phyloP scores from a whole-genome alignment of 2,888 invertebrate genomes.

The Eurytoma adleriae region DNA sequence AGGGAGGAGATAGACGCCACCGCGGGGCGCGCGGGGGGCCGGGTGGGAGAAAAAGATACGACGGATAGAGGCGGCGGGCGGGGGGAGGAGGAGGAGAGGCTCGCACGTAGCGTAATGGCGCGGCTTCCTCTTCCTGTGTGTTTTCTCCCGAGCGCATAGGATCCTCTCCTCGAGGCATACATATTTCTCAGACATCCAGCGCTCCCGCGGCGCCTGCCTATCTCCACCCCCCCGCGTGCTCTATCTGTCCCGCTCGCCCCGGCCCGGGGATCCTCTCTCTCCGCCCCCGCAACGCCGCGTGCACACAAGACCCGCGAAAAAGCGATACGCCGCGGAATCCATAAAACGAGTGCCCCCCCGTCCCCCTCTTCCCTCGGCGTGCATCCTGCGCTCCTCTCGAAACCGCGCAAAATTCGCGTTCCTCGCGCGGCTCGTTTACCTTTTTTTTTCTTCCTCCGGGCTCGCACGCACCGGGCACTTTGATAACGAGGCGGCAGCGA shows the following conservation, averaged over 20 bases:
- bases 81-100: conserved; percentile 31
- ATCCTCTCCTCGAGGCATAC: conserved; percentile 65
- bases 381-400: conserved; percentile 1
- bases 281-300: background rate
- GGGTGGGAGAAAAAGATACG: conserved; percentile 20
- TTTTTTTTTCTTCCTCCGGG: conserved; percentile 38
- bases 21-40: background rate
- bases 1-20: background rate
- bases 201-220: conserved; percentile 36
- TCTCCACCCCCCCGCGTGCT: conserved; percentile 8
- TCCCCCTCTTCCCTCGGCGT: conserved; percentile 5
- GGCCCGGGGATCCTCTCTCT: background rate
- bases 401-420: conserved; percentile 41
- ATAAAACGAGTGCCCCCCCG: conserved; percentile 40
- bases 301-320: conserved; percentile 36
- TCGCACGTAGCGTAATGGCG: conserved; percentile 55
- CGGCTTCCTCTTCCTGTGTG: conserved; percentile 57
- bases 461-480: conserved; percentile 27
- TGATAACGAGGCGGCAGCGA: conserved; percentile 38
- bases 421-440: conserved; percentile 8
- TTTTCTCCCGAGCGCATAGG: conserved; percentile 51
- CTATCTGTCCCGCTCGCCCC: conserved; percentile 3
- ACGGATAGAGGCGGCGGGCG: conserved; percentile 28
- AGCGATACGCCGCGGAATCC: conserved; percentile 44
- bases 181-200: conserved; percentile 65